Percentiles rank a stretch among this genome's conserved stretches.
Evolutionary conservation across 1,140 invertebrate genomes (phyloP).

Genomic region (Trachymyrmex cornetzi): DNA sequence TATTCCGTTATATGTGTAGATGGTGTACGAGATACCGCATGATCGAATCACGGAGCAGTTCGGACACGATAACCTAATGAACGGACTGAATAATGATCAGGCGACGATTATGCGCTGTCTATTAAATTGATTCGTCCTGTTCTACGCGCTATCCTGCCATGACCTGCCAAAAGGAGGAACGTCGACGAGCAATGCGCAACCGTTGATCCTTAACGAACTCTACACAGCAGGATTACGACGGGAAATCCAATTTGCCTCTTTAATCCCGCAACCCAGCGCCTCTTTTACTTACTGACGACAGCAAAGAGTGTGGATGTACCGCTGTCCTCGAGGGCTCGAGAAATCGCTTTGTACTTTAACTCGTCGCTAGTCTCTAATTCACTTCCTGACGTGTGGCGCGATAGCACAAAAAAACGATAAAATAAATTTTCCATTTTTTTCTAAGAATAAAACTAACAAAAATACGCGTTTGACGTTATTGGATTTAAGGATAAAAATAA

Average conservation of each 20-base stretch:
- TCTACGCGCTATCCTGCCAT: not conserved
- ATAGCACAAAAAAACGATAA: not conserved
- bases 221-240: constrained; percentile 52
- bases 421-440: not conserved
- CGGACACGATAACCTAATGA: constrained; percentile 85
- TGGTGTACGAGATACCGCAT: constrained; percentile 83
- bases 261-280: constrained; percentile 38
- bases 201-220: constrained; percentile 31
- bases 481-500: not conserved
- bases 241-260: constrained; percentile 54
- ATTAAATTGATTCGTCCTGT: constrained; percentile 83
- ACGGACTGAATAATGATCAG: constrained; percentile 85
- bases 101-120: constrained; percentile 84
- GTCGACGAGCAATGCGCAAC: constrained; percentile 16
- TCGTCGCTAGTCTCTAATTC: constrained; percentile 40
- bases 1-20: constrained; percentile 84
- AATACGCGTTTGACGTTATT: not conserved
- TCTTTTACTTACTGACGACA: constrained; percentile 34
- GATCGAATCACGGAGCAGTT: constrained; percentile 84
- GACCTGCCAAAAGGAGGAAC: constrained; percentile 65
- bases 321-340: not conserved
- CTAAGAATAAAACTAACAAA: not conserved
- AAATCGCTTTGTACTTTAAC: constrained; percentile 36
- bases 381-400: constrained; percentile 23
- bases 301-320: constrained; percentile 2